Percentiles rank a stretch among this genome's conserved stretches.
phyloP scores from a whole-genome alignment of 1,140 invertebrate species.

The Zaprionus davidi region DNA sequence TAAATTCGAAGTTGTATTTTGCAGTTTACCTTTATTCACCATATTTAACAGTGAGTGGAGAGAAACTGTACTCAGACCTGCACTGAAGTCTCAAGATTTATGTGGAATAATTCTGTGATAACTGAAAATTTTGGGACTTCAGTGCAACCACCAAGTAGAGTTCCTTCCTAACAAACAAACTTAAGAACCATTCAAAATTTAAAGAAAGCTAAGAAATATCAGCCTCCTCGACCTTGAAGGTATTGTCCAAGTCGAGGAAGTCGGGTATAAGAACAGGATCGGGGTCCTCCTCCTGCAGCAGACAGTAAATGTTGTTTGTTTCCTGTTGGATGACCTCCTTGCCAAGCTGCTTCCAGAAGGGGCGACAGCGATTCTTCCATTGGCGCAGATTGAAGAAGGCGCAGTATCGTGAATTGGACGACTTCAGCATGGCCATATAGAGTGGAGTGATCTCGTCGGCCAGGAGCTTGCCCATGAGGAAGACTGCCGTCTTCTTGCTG shows the following conservation, averaged over 20 bases:
- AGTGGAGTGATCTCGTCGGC: slow-evolving; percentile 74
- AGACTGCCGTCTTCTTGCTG: slow-evolving; percentile 67
- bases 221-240: slow-evolving; percentile 58
- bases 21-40: neutral
- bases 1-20: neutral
- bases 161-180: neutral
- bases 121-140: neutral
- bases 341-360: slow-evolving; percentile 65
- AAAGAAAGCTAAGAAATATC: slow-evolving; percentile 15
- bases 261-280: slow-evolving; percentile 35
- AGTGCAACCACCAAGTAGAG: slow-evolving; percentile 9
- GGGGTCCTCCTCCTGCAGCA: slow-evolving; percentile 64
- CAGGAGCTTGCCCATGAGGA: slow-evolving; percentile 70
- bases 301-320: slow-evolving; percentile 62
- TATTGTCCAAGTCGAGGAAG: slow-evolving; percentile 33
- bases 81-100: slow-evolving; percentile 14
- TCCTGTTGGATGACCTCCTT: slow-evolving; percentile 65
- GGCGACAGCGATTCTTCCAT: slow-evolving; percentile 76
- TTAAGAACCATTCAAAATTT: neutral
- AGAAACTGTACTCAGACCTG: slow-evolving; percentile 13
- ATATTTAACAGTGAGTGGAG: neutral
- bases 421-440: slow-evolving; percentile 78
- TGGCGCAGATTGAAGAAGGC: slow-evolving; percentile 75
- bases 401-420: slow-evolving; percentile 54
- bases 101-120: neutral